phyloP scores from a whole-genome alignment of 2,113 vertebrate species.

The Tretioscincus oriximinensis region DNA sequence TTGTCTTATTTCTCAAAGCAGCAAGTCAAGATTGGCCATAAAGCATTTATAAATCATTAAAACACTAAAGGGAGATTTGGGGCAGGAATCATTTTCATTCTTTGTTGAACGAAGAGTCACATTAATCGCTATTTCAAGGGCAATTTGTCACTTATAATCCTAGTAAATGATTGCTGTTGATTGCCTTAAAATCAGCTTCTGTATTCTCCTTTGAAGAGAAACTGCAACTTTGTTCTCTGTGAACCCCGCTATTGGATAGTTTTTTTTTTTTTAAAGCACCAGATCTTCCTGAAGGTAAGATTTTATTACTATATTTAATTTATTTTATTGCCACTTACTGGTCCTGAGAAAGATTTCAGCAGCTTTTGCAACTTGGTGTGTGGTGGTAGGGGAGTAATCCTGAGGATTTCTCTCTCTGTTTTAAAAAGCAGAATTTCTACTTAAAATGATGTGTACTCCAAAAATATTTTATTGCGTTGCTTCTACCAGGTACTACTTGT shows the following conservation, averaged over 20 bases:
- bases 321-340: constrained; percentile 56
- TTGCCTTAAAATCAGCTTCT: neutral
- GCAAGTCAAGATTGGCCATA: neutral
- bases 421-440: neutral
- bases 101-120: rapidly evolving
- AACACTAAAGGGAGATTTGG: rapidly evolving
- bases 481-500: neutral
- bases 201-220: rapidly evolving
- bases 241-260: neutral
- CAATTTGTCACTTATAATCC: neutral
- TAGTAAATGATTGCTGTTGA: neutral
- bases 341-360: constrained; percentile 62
- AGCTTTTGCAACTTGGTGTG: constrained; percentile 36
- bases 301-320: constrained; percentile 8
- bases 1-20: neutral
- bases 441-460: neutral
- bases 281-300: constrained; percentile 44
- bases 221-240: constrained; percentile 10
- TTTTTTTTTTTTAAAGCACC: constrained; percentile 44
- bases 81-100: rapidly evolving
- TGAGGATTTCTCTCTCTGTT: constrained; percentile 5
- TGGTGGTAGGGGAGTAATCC: constrained; percentile 36
- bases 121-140: rapidly evolving
- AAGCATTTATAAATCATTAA: rapidly evolving
- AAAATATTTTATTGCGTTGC: constrained; percentile 21